A percentile compares a stretch with the other conserved stretches of the same genome.
Evolutionary conservation across 30 jellyfish, hydroid and myxozoan genomes (phyloP).

Genomic region (Aurelia sp.): DNA sequence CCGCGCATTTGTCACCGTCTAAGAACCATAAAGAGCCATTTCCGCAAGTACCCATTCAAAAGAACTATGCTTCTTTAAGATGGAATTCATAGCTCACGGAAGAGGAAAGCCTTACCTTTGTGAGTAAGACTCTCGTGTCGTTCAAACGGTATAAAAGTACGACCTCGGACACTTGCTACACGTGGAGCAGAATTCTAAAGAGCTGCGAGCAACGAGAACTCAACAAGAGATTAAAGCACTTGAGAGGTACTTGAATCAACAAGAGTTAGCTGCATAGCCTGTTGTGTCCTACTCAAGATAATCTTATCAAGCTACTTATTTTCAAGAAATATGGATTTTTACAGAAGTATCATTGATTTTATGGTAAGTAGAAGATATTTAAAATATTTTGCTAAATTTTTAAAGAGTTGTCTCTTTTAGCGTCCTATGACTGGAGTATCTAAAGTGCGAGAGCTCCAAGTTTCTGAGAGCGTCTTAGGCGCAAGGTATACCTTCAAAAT

Average conservation of each 20-base stretch:
- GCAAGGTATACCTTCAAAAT: no score
- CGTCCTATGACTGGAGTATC: no score
- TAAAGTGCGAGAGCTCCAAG: no score
- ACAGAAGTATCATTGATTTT: slow-evolving; percentile 9
- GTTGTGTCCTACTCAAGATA: no score
- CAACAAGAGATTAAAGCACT: no score
- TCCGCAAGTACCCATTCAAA: slow-evolving; percentile 65
- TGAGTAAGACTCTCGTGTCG: slow-evolving; percentile 35
- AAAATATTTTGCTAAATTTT: background rate
- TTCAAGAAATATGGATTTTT: slow-evolving; percentile 13
- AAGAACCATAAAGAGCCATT: slow-evolving; percentile 39
- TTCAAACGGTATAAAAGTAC: slow-evolving; percentile 58
- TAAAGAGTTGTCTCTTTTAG: no score
- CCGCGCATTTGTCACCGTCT: slow-evolving; percentile 71
- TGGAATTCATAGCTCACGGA: slow-evolving; percentile 57
- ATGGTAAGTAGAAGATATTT: slow-evolving; percentile 40
- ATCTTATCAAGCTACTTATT: background rate
- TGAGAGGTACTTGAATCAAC: no score
- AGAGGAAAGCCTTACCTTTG: slow-evolving; percentile 71
- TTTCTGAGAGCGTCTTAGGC: no score
- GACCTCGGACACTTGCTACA: slow-evolving; percentile 1
- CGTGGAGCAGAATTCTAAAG: no score
- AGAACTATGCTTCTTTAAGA: slow-evolving; percentile 41
- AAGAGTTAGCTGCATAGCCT: no score
- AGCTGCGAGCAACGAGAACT: no score